Base-by-base conservation (phyloP, 2,888 invertebrate species). In the Stictocephala bisonia region DNA sequence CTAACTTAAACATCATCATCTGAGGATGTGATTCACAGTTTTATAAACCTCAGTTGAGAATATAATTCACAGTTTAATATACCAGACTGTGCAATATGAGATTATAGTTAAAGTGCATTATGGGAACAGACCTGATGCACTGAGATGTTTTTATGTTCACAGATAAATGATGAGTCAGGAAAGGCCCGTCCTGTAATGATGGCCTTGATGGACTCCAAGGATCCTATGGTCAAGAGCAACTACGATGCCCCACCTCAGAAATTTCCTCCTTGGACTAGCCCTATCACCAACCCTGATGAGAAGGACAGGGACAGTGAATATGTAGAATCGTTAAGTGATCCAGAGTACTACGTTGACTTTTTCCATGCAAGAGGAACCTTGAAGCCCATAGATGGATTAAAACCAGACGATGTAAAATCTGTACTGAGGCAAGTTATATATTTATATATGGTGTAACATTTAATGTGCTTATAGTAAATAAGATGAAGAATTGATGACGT, bases 121-220 rank as follows among this genome's bases (percentile, higher is more conserved):
- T n/a, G n/a, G n/a, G n/a, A n/a, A n/a, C n/a, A n/a, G n/a, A n/a
- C n/a, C n/a, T n/a, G n/a, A n/a, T n/a, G n/a, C n/a, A n/a, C n/a
- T n/a, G n/a, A n/a, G n/a, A n/a, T n/a, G n/a, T 44, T 18, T 15
- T 7, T 48, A 6, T 74, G 44, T 50, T 71, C 78, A 15, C 80
- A 87, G 85, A 82, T 87, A 13, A 94, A 93, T 82, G 93, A 94
- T 81, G 93, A 94, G 78, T 93, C 92, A 26, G 92, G 91, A n/a
- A 93, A 92, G 79, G 88, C 92, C 79, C 86, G 94, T 64, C 93
- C 94, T 0, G 90, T 94, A 22, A 90, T 92, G 79, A 88, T 93
- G 83, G 88, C 87, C n/a, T 29, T 66, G 27, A 64, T 64, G 13
- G 53, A 60, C 3, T 44, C 64, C 18, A 35, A 67, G 18, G 67